A percentile compares a stretch with the other conserved stretches of the same genome.
phyloP scores from a whole-genome alignment of 2,113 vertebrate genomes.

The Lipophrys pholis region DNA sequence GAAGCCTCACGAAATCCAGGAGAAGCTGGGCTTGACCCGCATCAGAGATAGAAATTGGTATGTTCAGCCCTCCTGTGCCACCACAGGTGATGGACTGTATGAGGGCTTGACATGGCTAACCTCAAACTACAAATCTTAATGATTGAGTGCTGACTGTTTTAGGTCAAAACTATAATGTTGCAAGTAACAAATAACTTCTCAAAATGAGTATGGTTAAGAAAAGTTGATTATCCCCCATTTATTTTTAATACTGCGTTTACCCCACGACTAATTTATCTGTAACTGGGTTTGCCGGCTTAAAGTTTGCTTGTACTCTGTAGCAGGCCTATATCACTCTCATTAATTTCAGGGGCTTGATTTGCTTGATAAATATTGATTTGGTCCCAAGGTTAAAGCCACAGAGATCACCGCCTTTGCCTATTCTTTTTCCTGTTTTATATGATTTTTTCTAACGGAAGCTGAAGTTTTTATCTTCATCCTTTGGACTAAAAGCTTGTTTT shows the following conservation, averaged over 20 bases:
- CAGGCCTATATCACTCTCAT: constrained; percentile 70
- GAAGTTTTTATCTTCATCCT: constrained; percentile 64
- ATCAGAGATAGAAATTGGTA: constrained; percentile 99
- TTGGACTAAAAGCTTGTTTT: constrained; percentile 60
- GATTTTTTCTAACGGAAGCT: constrained; percentile 69
- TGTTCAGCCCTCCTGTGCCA: constrained; percentile 99
- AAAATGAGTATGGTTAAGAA: constrained; percentile 81
- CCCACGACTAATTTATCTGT: constrained; percentile 81
- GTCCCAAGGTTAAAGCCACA: constrained; percentile 76
- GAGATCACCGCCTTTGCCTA: constrained; percentile 80
- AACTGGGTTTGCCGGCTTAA: constrained; percentile 79
- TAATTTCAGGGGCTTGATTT: constrained; percentile 59
- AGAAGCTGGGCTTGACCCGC: constrained; percentile 98
- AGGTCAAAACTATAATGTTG: constrained; percentile 84
- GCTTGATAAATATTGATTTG: constrained; percentile 73
- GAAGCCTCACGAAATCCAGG: constrained; percentile 99
- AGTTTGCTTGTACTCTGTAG: constrained; percentile 79
- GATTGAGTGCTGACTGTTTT: constrained; percentile 86
- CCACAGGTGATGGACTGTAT: constrained; percentile 97
- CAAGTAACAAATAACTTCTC: constrained; percentile 85
- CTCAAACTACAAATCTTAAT: constrained; percentile 99
- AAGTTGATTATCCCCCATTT: constrained; percentile 84
- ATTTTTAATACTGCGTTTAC: constrained; percentile 82
- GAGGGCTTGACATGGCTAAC: constrained; percentile 99
- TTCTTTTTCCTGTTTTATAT: constrained; percentile 76